phyloP scores from a whole-genome alignment of 2,797 vertebrate genomes.

The Benthosema pterotum region DNA sequence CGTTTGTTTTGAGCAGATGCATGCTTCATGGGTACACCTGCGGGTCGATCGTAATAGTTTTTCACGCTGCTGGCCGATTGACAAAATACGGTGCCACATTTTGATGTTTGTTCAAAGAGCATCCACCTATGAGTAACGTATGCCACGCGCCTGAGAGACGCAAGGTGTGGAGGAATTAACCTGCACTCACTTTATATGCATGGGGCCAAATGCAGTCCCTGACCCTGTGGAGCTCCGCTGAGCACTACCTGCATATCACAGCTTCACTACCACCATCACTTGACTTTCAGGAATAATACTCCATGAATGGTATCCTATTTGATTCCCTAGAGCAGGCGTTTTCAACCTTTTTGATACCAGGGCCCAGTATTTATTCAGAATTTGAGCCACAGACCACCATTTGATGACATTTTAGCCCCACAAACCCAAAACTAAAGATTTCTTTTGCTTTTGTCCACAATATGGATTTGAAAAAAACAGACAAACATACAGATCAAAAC shows the following conservation, averaged over 20 bases:
- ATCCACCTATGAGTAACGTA: conserved; percentile 37
- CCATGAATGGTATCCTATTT: background rate
- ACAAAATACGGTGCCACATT: conserved; percentile 58
- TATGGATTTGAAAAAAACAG: too few relatives aligned
- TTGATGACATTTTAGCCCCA: too few relatives aligned
- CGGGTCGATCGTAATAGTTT: conserved; percentile 64
- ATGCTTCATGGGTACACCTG: conserved; percentile 60
- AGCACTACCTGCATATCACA: conserved; percentile 30
- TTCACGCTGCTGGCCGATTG: conserved; percentile 40
- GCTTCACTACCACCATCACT: conserved; percentile 55
- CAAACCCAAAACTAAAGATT: too few relatives aligned
- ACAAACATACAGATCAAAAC: too few relatives aligned
- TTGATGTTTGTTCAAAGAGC: conserved; percentile 51
- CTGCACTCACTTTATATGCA: conserved; percentile 43
- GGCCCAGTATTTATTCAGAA: too few relatives aligned
- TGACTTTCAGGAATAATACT: background rate
- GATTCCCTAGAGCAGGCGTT: too few relatives aligned
- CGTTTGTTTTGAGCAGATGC: conserved; percentile 73
- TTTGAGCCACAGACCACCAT: too few relatives aligned
- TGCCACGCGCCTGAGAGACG: conserved; percentile 22
- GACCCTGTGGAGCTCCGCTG: conserved; percentile 35
- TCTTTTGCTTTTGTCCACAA: too few relatives aligned
- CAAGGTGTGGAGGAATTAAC: background rate
- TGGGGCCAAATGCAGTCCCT: conserved; percentile 40
- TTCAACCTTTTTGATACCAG: too few relatives aligned